These are phyloP conservation scores for Tyrannus savana DNA, from an alignment of 2,113 vertebrate genomes.

Conservation along the genomic window DNA sequence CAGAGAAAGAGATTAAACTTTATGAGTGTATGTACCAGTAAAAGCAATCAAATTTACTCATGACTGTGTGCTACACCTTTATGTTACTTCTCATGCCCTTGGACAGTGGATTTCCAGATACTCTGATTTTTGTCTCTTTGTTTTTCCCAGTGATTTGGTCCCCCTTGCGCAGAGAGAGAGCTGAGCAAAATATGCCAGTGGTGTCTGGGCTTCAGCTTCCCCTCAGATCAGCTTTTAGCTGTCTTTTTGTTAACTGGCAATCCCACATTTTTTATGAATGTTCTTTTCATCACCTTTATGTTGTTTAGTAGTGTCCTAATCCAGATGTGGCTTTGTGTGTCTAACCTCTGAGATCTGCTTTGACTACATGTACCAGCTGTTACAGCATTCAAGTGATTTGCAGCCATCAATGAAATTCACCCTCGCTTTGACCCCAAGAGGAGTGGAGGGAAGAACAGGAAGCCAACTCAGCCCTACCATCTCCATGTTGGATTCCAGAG, in stretches of 20 bases:
- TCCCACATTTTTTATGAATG: not conserved
- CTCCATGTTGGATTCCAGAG: not conserved
- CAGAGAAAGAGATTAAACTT: not conserved
- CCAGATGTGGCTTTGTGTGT: not conserved
- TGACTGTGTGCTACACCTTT: not conserved
- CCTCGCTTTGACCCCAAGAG: not conserved
- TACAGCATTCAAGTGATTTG: not conserved
- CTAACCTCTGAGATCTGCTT: not conserved
- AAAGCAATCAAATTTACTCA: not conserved
- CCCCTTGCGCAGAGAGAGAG: fast-evolving
- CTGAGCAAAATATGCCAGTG: not conserved
- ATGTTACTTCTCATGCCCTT: not conserved
- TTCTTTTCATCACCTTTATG: not conserved
- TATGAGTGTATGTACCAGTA: not conserved
- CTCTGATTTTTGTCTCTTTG: not conserved
- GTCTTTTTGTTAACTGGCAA: fast-evolving
- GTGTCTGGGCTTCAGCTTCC: not conserved
- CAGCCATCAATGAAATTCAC: not conserved
- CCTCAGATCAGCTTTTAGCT: not conserved
- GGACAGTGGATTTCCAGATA: not conserved
- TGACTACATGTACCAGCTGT: not conserved
- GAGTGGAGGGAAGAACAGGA: not conserved
- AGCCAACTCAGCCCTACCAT: not conserved
- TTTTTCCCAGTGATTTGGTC: not conserved
- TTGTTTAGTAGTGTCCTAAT: not conserved